Conservation (phyloP, 2,888 invertebrate genomes). For the Meghimatium bilineatum region DNA sequence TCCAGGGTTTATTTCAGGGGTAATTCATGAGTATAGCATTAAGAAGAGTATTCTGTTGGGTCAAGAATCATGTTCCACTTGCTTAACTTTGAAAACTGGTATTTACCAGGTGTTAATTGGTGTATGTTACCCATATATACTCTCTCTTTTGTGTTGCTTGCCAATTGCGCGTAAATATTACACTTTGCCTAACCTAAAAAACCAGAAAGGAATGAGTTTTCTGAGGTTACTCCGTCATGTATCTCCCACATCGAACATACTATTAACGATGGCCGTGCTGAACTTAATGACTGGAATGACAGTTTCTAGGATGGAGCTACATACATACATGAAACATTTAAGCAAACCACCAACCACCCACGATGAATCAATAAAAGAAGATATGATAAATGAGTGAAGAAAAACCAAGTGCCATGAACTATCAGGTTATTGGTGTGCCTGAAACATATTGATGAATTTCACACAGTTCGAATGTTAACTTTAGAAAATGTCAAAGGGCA, state of each 20-base stretch:
- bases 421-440: too few species aligned
- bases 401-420: background rate
- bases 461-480: too few species aligned
- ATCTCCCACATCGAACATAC: background rate
- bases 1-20: background rate
- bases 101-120: conserved; percentile 3
- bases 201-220: background rate
- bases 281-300: conserved; percentile 31
- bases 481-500: too few species aligned
- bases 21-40: conserved; percentile 17
- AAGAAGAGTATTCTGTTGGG: conserved; percentile 28
- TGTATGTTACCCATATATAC: conserved; percentile 37
- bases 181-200: conserved; percentile 12
- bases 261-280: background rate
- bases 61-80: conserved; percentile 28
- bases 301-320: conserved; percentile 14
- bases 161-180: conserved; percentile 29
- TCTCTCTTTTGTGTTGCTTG: conserved; percentile 33
- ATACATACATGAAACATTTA: conserved; percentile 15
- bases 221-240: conserved; percentile 20
- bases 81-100: conserved; percentile 11
- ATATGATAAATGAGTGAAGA: conserved; percentile 1
- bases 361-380: background rate
- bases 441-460: too few species aligned
- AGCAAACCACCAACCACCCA: conserved; percentile 22